Evolutionary conservation across 2,888 invertebrate species (phyloP).

Genomic region (Lasioglossum calceatum): DNA sequence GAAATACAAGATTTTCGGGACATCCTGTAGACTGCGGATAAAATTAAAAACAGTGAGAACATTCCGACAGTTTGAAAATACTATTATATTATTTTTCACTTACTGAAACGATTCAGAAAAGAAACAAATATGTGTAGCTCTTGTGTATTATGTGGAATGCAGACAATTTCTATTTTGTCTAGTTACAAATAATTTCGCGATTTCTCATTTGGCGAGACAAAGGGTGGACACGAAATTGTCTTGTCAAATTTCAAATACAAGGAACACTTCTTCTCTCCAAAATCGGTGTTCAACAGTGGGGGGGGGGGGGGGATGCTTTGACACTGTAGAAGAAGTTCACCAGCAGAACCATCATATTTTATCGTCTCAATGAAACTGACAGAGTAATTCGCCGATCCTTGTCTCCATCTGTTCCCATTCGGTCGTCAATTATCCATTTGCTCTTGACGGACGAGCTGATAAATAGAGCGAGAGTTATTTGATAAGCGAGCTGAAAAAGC

Average conservation of each 20-base stretch:
- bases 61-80: neutral
- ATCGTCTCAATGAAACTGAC: neutral
- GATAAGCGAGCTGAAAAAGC: neutral
- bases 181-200: neutral
- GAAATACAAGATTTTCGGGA: too few species aligned
- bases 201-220: too few species aligned
- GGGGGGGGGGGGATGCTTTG: neutral
- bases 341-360: neutral
- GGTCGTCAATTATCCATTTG: neutral
- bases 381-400: neutral
- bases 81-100: neutral
- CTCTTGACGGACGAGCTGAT: neutral
- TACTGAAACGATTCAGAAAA: neutral
- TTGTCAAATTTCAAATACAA: neutral
- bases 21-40: too few species aligned
- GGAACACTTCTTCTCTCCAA: neutral
- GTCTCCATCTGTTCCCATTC: neutral
- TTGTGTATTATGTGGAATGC: too few species aligned
- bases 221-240: too few species aligned
- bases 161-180: neutral
- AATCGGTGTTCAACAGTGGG: neutral
- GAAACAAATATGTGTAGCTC: too few species aligned
- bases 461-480: slow-evolving; percentile 42
- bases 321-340: neutral
- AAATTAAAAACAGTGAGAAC: neutral